Conservation (phyloP, 2,797 vertebrate genomes). For the Ispidina lecontei region DNA sequence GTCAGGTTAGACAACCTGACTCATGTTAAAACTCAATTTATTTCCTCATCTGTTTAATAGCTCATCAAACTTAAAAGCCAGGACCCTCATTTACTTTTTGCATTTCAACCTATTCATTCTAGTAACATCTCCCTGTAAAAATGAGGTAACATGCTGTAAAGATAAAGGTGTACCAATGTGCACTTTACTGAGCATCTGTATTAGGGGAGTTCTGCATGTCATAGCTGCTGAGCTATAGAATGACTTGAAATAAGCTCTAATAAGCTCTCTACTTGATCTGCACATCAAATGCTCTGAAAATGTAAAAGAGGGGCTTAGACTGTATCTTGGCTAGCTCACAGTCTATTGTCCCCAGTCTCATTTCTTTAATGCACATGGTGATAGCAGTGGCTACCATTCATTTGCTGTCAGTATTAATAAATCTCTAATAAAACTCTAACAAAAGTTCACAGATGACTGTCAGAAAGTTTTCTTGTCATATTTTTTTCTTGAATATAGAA, state of each 20-base stretch:
- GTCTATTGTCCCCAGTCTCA: not conserved
- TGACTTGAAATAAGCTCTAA: not conserved
- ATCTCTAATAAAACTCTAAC: not conserved
- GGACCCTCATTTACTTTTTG: slow-evolving; percentile 1
- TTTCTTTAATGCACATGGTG: not conserved
- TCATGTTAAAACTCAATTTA: not conserved
- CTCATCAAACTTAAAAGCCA: slow-evolving; percentile 25
- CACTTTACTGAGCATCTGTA: not conserved
- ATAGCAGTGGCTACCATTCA: not conserved
- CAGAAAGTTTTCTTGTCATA: not conserved
- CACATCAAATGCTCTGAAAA: slow-evolving; percentile 49
- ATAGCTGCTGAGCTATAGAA: slow-evolving; percentile 19
- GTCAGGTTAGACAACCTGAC: slow-evolving; percentile 1
- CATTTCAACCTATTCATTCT: slow-evolving; percentile 14
- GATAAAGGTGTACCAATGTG: not conserved
- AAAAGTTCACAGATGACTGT: not conserved
- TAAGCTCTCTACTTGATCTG: slow-evolving; percentile 26
- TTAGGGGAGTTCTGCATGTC: slow-evolving; percentile 20
- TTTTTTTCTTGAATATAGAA: not conserved
- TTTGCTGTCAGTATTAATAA: not conserved
- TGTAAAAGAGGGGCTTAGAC: slow-evolving; percentile 8
- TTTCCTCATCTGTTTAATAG: not conserved
- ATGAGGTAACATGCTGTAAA: slow-evolving; percentile 21
- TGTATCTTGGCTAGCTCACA: not conserved
- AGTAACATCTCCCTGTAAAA: not conserved